These are phyloP conservation scores for Ceyx melanurus DNA, from an alignment of 2,113 vertebrate species.

Conservation along the genomic window DNA sequence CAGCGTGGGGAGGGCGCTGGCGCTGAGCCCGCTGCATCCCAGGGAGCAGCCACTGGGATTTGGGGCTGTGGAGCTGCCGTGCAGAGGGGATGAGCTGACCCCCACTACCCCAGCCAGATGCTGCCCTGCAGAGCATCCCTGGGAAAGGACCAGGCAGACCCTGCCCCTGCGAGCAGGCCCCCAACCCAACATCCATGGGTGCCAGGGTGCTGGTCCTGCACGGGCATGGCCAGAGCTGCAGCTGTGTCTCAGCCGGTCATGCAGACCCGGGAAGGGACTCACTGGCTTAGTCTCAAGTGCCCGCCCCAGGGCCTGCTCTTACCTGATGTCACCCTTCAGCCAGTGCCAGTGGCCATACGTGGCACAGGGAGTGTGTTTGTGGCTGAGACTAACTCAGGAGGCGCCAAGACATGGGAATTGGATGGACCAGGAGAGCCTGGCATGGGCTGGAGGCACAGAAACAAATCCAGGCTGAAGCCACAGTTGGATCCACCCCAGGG, in stretches of 20 bases:
- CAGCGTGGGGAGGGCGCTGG: constrained; percentile 47
- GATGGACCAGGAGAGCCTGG: background rate
- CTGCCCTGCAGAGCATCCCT: background rate
- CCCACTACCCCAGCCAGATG: rapidly evolving
- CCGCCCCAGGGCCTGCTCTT: background rate
- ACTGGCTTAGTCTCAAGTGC: rapidly evolving
- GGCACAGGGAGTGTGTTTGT: background rate
- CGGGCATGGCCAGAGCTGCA: background rate
- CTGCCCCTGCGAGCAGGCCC: rapidly evolving
- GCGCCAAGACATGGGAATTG: rapidly evolving
- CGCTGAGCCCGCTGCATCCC: background rate
- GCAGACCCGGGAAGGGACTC: rapidly evolving
- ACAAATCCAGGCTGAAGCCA: background rate
- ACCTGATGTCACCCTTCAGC: rapidly evolving
- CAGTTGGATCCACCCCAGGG: background rate
- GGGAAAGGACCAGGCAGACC: background rate
- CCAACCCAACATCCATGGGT: rapidly evolving
- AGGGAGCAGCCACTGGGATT: background rate
- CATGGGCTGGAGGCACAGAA: rapidly evolving
- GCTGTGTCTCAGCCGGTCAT: background rate
- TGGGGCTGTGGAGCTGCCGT: background rate
- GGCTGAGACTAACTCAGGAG: background rate
- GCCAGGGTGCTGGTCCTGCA: background rate
- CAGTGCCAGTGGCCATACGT: rapidly evolving
- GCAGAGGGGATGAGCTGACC: rapidly evolving